Percentiles rank a stretch among this genome's conserved stretches.
These are phyloP conservation scores for Glossophaga mutica DNA, from an alignment of 2,797 vertebrate species.

Conservation along the genomic window DNA sequence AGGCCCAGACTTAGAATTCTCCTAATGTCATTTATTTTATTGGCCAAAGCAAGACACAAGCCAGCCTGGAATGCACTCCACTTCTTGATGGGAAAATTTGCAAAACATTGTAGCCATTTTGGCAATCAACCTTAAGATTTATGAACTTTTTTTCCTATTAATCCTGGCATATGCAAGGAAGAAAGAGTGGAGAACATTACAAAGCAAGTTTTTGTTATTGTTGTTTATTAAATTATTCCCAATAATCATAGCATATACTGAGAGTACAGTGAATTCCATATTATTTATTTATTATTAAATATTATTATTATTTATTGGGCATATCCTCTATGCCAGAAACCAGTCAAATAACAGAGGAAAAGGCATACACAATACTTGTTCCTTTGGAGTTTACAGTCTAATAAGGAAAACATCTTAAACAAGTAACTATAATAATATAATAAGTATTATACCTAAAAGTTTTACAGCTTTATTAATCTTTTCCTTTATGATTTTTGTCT, in stretches of 20 bases:
- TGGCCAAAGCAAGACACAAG: neutral
- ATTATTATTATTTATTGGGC: constrained; percentile 67
- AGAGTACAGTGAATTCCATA: neutral
- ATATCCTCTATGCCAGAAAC: neutral
- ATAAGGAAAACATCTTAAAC: neutral
- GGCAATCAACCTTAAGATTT: neutral
- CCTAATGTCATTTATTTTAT: neutral
- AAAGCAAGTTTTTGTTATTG: constrained; percentile 65
- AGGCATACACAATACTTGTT: neutral
- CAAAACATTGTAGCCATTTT: neutral
- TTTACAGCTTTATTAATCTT: neutral
- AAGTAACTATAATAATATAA: neutral
- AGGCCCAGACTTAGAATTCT: neutral
- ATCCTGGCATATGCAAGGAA: constrained; percentile 71
- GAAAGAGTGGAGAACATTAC: constrained; percentile 69
- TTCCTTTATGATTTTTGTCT: constrained; percentile 27
- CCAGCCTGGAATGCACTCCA: neutral
- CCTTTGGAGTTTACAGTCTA: neutral
- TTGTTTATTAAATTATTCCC: constrained; percentile 15
- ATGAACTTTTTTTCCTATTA: constrained; percentile 75
- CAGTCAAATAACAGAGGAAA: neutral
- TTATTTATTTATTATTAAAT: neutral
- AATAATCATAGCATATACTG: neutral
- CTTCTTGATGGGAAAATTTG: neutral
- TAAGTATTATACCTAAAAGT: neutral